Evolutionary conservation across 2,797 vertebrate genomes (phyloP), one percentile per base, ranked within the genome.

Genomic region (Hydrolagus colliei): DNA sequence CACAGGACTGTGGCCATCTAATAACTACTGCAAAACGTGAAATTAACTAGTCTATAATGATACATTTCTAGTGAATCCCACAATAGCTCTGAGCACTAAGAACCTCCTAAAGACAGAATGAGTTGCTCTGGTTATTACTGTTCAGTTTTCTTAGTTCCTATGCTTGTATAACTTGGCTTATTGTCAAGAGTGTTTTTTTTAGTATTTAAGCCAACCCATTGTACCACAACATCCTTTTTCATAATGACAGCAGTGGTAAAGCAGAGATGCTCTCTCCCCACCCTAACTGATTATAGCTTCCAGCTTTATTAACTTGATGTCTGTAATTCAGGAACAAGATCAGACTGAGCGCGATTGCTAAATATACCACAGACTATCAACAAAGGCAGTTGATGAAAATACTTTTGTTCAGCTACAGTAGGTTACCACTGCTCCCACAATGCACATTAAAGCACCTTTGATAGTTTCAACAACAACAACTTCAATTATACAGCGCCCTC

Each of bases 31-130:
- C 27, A 11, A 79, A 79, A 79, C 22, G 27, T 79, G 32, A 65
- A 79, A 79, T 79, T 63, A 63, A 13, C 22, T 79, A 63, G 32
- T 14, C 62, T 27, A 65, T 79, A 80, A 32, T 80, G 78, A 67
- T 9, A 80, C 0, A 65, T 80, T 63, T 65, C 78, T 65, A 18
- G 27, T 12, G 32, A 80, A 80, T 32, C 65, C 27, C 22, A 7
- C 62, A 16, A 52, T 41, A 77, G 75, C 12, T 41, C 52, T 77
- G 18, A 77, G 61, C 18, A n/a, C 9, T 77, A 14, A 5, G 52
- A 77, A 20, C 52, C 41, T 77, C 75, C 18, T 77, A 77, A 77
- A 59, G 3, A 77, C 61, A 61, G 9, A 77, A 52, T 52, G 41
- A 52, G 41, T 10, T 77, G 11, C 41, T 77, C 73, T 14, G 8